These are phyloP conservation scores for Deladenus siricidicola DNA, from an alignment of 2,888 invertebrate genomes.

Conservation along the genomic window DNA sequence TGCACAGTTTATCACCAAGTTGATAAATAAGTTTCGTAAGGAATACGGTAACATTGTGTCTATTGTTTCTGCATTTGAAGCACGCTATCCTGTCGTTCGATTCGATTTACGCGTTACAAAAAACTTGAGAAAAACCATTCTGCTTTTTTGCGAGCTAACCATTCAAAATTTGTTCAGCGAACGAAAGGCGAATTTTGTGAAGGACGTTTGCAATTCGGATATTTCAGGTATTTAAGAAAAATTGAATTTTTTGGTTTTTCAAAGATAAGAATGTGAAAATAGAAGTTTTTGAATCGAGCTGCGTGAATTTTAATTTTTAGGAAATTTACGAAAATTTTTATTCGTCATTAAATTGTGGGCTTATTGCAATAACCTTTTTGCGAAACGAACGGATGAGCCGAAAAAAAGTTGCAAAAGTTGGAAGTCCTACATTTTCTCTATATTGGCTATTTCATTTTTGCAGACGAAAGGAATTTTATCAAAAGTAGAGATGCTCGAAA, in stretches of 20 bases:
- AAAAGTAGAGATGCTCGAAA: neutral
- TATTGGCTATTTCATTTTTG: conserved; percentile 23
- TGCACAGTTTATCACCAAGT: conserved; percentile 11
- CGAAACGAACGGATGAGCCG: conserved; percentile 7
- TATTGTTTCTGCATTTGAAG: conserved; percentile 16
- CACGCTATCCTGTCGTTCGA: conserved; percentile 22
- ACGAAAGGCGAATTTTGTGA: conserved; percentile 22
- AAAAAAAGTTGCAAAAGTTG: conserved; percentile 16
- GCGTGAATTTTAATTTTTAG: conserved; percentile 14
- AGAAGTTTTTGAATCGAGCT: too few species aligned
- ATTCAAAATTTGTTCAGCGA: conserved; percentile 24
- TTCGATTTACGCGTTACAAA: conserved; percentile 10
- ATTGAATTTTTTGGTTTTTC: neutral
- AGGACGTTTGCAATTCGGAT: conserved; percentile 8
- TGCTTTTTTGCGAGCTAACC: conserved; percentile 26
- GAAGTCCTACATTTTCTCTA: conserved; percentile 31
- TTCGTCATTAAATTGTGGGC: conserved; percentile 33
- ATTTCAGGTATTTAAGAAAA: conserved; percentile 18
- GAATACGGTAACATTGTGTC: conserved; percentile 1
- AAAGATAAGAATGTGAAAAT: neutral
- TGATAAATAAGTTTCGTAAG: conserved; percentile 24
- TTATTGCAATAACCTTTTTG: conserved; percentile 20
- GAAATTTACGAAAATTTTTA: conserved; percentile 15
- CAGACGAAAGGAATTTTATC: conserved; percentile 15
- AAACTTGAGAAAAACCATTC: neutral